phyloP scores from a whole-genome alignment of 2,113 vertebrate genomes.

The Thamnaconus septentrionalis region DNA sequence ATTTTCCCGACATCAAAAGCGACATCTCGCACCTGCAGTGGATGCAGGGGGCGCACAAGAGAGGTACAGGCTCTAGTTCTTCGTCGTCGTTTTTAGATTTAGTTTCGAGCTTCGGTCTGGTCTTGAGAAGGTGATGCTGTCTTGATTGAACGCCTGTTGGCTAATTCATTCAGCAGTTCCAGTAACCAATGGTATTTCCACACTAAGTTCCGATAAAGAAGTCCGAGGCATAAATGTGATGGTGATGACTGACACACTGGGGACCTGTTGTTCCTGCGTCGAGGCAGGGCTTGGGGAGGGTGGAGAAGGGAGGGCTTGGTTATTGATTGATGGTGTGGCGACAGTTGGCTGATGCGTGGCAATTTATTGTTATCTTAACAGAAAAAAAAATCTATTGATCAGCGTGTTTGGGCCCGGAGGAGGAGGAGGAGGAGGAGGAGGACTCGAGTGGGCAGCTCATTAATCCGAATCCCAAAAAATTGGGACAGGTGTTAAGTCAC shows the following conservation, averaged over 20 bases:
- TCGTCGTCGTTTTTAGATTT: not conserved
- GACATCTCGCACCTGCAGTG: slow-evolving; percentile 90
- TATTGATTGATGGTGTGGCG: slow-evolving; percentile 70
- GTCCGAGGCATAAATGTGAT: slow-evolving; percentile 6
- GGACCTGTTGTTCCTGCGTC: too few relatives aligned
- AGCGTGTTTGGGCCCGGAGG: slow-evolving; percentile 9
- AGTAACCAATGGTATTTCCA: slow-evolving; percentile 33
- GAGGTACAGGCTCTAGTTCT: slow-evolving; percentile 81
- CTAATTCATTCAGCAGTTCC: not conserved
- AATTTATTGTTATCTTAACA: slow-evolving; percentile 21
- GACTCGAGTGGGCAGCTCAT: slow-evolving; percentile 15
- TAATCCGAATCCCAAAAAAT: slow-evolving; percentile 8
- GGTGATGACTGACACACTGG: too few relatives aligned
- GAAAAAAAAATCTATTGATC: slow-evolving; percentile 60
- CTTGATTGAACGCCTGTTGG: too few relatives aligned
- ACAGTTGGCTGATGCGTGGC: slow-evolving; percentile 64
- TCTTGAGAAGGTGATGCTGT: too few relatives aligned
- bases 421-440: not conserved
- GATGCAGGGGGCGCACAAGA: slow-evolving; percentile 85
- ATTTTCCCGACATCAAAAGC: slow-evolving; percentile 86
- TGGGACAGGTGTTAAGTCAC: not conserved
- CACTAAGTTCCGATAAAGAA: slow-evolving; percentile 34
- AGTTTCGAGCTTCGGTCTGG: not conserved
- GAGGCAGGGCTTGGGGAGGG: too few relatives aligned
- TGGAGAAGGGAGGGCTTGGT: not conserved